Evolutionary conservation across 2,888 invertebrate genomes (phyloP).

Genomic region (Chesias legatella): DNA sequence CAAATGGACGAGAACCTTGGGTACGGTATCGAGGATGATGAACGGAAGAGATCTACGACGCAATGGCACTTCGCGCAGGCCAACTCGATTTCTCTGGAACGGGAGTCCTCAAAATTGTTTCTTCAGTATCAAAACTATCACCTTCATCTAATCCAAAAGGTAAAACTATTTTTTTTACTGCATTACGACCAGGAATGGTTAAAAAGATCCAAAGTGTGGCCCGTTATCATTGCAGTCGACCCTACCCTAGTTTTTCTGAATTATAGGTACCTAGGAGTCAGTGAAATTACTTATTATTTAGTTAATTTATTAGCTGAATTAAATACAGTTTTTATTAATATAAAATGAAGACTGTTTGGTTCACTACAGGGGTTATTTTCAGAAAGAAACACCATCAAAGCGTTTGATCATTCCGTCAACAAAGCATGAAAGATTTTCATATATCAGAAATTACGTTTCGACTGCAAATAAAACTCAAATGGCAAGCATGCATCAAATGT

Average conservation of each 20-base stretch:
- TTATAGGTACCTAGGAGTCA: no score
- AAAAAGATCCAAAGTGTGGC: no score
- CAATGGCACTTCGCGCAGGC: slow-evolving; percentile 13
- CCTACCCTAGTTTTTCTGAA: no score
- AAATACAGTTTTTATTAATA: no score
- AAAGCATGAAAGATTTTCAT: slow-evolving; percentile 7
- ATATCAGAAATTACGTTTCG: slow-evolving; percentile 6
- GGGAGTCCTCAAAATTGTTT: slow-evolving; percentile 8
- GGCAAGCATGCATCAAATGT: slow-evolving; percentile 2
- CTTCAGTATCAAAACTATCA: slow-evolving; percentile 16
- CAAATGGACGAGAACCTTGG: slow-evolving; percentile 17
- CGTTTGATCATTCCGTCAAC: slow-evolving; percentile 7
- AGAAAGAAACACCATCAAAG: slow-evolving; percentile 11
- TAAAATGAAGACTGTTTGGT: no score
- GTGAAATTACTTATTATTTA: no score
- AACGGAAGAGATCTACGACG: neutral
- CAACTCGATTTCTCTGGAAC: slow-evolving; percentile 2
- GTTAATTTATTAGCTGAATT: no score
- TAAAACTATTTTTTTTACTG: no score
- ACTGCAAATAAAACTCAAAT: slow-evolving; percentile 7
- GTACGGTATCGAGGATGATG: slow-evolving; percentile 3
- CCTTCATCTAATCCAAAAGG: slow-evolving; percentile 20
- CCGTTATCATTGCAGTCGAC: no score
- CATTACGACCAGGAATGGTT: no score
- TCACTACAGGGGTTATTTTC: slow-evolving; percentile 3